Evolutionary conservation across 2,888 invertebrate species (phyloP), one percentile per base, ranked within the genome.

Genomic region (Coenonympha glycerion): DNA sequence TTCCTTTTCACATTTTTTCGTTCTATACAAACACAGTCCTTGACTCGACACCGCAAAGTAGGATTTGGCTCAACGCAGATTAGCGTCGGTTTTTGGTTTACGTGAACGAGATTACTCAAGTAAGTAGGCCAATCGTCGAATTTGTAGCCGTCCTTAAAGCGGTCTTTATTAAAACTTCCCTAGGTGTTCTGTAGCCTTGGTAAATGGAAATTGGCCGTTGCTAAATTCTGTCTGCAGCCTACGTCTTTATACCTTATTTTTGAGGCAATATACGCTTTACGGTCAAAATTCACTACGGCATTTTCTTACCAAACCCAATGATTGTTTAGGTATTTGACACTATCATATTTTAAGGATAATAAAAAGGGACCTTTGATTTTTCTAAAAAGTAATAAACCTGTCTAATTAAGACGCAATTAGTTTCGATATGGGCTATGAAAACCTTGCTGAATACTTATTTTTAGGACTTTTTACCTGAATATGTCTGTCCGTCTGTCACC

Each of bases 161-260:
- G 61, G 55, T 62, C 60, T 62, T 66, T 70, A 65, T 68, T 66
- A 67, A 65, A 71, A 65, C 62, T 63, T 63, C 62, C 57, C 59
- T 57, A 50, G 52, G 57, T 62, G 62, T 64, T 63, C 64, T 53
- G 60, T 66, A 63, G 62, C 52, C 60, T 53, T 53, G 55, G 54
- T 57, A 68, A 70, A 72, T 73, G 63, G 65, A 70, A 72, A 71
- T 73, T 44, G 26, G 47, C 52, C 36, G 21, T 13, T 47, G 26
- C n/a, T 53, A 40, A 49, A 49, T 21, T 33, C 15, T 6, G 5
- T n/a, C n/a, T n/a, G n/a, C n/a, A n/a, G 34, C 9, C 1, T 15
- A 11, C 3, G n/a, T 41, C 11, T 26, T 28, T 13, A 39, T 13
- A 3, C 9, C 9, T 22, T 9, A 39, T 22, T 39, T 39, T 39